Percentiles rank a stretch among this genome's conserved stretches.
phyloP scores from a whole-genome alignment of 2,888 invertebrate species.

The Sarcophaga subvicina region DNA sequence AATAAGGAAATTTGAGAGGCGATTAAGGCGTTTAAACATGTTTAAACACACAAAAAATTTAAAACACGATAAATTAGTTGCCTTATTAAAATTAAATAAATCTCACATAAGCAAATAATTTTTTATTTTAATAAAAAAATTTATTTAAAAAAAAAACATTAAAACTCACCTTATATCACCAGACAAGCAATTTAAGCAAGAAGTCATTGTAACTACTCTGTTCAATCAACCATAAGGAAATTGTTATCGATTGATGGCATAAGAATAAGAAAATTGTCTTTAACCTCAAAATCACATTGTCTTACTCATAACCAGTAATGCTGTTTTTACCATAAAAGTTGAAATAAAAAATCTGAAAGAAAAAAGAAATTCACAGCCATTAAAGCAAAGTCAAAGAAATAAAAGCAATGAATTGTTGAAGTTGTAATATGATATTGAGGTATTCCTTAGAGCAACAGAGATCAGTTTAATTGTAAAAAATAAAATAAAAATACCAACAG shows the following conservation, averaged over 20 bases:
- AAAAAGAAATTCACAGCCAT: conserved; percentile 28
- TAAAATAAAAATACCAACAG: no score
- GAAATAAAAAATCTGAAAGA: not conserved
- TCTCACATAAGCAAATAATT: no score
- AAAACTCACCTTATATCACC: no score
- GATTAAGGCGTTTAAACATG: no score
- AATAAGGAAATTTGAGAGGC: no score
- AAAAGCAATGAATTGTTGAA: not conserved
- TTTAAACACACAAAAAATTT: no score
- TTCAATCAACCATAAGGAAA: conserved; percentile 41
- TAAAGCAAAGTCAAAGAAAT: not conserved
- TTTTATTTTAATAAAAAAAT: no score
- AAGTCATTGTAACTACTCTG: no score
- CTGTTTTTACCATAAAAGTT: conserved; percentile 63
- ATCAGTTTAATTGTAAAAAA: not conserved
- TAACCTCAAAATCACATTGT: conserved; percentile 35
- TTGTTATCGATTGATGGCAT: conserved; percentile 31
- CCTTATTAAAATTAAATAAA: not conserved
- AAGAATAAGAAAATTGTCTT: conserved; percentile 38
- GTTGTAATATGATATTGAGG: not conserved
- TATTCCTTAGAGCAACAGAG: no score
- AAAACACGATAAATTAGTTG: no score
- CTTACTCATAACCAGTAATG: conserved; percentile 15
- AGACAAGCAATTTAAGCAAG: no score
- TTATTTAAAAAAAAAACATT: no score